Percentiles rank a stretch among this genome's conserved stretches.
Evolutionary conservation across 2,888 invertebrate genomes (phyloP).

Genomic region (Thera obeliscata): DNA sequence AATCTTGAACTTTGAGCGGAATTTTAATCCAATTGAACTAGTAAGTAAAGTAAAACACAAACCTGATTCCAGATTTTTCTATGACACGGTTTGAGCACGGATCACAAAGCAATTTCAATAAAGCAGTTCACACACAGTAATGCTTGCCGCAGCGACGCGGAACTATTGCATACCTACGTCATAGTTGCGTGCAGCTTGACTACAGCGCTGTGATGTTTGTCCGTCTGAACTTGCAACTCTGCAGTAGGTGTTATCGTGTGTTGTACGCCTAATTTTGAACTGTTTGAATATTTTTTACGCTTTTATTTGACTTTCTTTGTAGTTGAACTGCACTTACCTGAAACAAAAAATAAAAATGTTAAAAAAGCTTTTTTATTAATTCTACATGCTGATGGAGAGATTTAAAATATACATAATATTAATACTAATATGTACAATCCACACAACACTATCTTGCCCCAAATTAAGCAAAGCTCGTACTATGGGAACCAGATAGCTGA

Average conservation of each 20-base stretch:
- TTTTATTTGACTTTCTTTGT: neutral
- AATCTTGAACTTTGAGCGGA: too few relatives aligned
- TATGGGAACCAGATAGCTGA: too few relatives aligned
- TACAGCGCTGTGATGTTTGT: neutral
- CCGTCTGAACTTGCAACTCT: neutral
- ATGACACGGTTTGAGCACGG: too few relatives aligned
- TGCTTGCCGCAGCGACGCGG: neutral
- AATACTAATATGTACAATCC: too few relatives aligned
- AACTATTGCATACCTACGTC: neutral
- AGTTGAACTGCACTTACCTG: slow-evolving; percentile 51
- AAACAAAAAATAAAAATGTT: slow-evolving; percentile 42
- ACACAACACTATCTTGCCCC: too few relatives aligned
- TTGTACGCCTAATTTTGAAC: neutral
- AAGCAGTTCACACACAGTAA: neutral
- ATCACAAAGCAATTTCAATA: too few relatives aligned
- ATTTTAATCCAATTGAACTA: too few relatives aligned
- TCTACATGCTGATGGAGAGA: too few relatives aligned
- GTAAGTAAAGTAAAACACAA: too few relatives aligned
- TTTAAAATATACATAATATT: too few relatives aligned
- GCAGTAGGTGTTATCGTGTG: neutral
- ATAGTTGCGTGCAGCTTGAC: neutral
- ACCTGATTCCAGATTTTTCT: too few relatives aligned
- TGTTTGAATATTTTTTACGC: neutral
- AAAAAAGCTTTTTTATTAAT: neutral
- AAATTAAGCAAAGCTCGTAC: too few relatives aligned